These are phyloP conservation scores for Fopius arisanus DNA, from an alignment of 1,140 invertebrate species.

Conservation along the genomic window DNA sequence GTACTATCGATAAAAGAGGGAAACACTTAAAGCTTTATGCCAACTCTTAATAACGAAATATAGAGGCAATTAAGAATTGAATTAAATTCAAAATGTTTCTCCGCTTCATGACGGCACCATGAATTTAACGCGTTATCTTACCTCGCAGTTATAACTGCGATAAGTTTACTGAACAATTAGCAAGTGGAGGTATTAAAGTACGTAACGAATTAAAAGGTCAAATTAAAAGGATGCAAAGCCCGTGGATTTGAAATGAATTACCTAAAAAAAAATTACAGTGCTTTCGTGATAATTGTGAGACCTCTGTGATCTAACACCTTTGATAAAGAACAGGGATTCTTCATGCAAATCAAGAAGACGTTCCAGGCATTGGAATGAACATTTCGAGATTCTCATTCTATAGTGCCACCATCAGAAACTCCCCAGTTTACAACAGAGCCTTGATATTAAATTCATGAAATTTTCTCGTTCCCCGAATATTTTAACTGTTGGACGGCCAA, in stretches of 20 bases:
- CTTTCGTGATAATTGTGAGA: not conserved
- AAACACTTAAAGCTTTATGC: not conserved
- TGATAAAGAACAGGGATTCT: not conserved
- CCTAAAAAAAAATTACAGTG: not conserved
- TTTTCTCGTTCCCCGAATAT: not conserved
- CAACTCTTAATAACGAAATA: not conserved
- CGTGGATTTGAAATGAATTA: too few relatives aligned
- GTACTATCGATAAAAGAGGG: not conserved
- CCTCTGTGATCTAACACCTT: not conserved
- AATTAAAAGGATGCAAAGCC: too few relatives aligned
- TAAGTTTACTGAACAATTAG: too few relatives aligned
- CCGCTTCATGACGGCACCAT: not conserved
- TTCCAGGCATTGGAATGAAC: not conserved
- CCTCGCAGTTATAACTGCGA: too few relatives aligned
- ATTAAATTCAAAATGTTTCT: not conserved
- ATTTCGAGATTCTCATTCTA: not conserved
- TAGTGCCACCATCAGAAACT: not conserved
- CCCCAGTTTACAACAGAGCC: not conserved
- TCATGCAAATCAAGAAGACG: not conserved
- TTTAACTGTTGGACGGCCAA: not conserved
- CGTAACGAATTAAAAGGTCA: too few relatives aligned
- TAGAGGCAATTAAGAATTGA: not conserved
- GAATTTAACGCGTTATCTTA: not conserved
- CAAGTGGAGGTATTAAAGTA: too few relatives aligned
- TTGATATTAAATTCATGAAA: not conserved